Base-by-base conservation (phyloP, 2,113 vertebrate genomes). In the Phrynosoma blainvillii region DNA sequence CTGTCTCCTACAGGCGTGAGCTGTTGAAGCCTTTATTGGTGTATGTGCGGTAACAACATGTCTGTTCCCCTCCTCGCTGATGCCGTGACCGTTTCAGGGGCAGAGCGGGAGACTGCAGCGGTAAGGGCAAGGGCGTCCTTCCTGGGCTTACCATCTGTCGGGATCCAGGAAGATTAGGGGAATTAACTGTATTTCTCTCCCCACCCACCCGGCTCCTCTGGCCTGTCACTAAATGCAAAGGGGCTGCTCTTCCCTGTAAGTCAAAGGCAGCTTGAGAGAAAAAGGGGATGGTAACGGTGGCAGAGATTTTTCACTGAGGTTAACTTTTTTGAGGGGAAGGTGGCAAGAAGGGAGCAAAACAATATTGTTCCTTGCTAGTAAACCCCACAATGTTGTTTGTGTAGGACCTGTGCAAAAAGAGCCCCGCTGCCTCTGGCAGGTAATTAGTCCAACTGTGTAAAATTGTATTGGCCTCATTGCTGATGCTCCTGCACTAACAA, bases 31-130 rank as follows among this genome's bases (percentile, higher is more conserved):
- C 96, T 96, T 94, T 97, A 92, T 94, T 97, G 93, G 98, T 99
- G 98, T 98, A 99, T 99, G 99, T 99, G 99, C 97, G 99, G 99
- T 97, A 99, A 99, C 98, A 99, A 98, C 97, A 99, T 99, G 99
- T 99, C 99, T 98, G 97, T 98, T 96, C 99, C 98, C 97, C 98
- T 99, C 97, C 99, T 99, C 92, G 96, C 98, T 42, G 98, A 99
- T 87, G 98, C 99, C 86, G 98, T 98, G 96, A 99, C 98, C 23
- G 96, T 99, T 95, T 98, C 98, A 84, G 99, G 98, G 97, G 95
- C 94, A 90, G 98, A 99, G 97, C 98, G 98, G 97, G 99, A 99
- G 97, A 99, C 98, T 1, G 99, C 98, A 0, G 98, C 97, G 97
- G 99, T 99, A 96, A 99, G 98, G 95, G 25, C 56, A 12, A 98